A percentile compares a stretch with the other conserved stretches of the same genome.
Conservation (phyloP, 1,140 invertebrate genomes). For the Lucilia sericata region DNA sequence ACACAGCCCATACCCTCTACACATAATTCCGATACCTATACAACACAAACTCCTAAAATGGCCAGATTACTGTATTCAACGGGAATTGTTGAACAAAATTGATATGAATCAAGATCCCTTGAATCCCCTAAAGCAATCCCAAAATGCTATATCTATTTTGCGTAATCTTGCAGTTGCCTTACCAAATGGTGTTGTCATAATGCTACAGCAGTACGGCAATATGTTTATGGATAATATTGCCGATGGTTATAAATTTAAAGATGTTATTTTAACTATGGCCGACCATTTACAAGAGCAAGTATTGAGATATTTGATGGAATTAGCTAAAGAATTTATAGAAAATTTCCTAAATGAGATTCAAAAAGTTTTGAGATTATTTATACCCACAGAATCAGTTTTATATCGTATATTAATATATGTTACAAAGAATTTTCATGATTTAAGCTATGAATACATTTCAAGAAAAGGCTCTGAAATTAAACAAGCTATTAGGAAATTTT, state of each 20-base stretch:
- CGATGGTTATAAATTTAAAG: constrained; percentile 52
- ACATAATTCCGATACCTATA: constrained; percentile 49
- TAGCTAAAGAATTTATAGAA: constrained; percentile 56
- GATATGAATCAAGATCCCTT: constrained; percentile 48
- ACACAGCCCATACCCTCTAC: constrained; percentile 49
- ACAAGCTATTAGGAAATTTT: constrained; percentile 46
- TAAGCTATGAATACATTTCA: constrained; percentile 50
- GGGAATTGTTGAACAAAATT: constrained; percentile 40
- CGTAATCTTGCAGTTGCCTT: neutral
- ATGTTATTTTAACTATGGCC: constrained; percentile 54
- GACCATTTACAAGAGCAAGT: constrained; percentile 53
- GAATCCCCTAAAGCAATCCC: neutral
- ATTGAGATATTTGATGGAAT: constrained; percentile 52
- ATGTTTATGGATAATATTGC: constrained; percentile 56
- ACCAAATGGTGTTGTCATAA: constrained; percentile 45
- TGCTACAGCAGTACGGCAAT: constrained; percentile 48
- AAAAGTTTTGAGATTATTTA: constrained; percentile 54
- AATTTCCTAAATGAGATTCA: constrained; percentile 52
- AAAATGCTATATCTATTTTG: neutral
- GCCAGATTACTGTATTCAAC: constrained; percentile 43
- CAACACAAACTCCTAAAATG: constrained; percentile 46
- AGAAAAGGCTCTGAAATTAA: constrained; percentile 49
- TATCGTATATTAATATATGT: constrained; percentile 57
- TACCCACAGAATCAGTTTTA: constrained; percentile 58
- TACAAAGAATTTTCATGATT: constrained; percentile 51